Base-by-base conservation (phyloP, 1,140 invertebrate species). In the Teleopsis dalmanni region DNA sequence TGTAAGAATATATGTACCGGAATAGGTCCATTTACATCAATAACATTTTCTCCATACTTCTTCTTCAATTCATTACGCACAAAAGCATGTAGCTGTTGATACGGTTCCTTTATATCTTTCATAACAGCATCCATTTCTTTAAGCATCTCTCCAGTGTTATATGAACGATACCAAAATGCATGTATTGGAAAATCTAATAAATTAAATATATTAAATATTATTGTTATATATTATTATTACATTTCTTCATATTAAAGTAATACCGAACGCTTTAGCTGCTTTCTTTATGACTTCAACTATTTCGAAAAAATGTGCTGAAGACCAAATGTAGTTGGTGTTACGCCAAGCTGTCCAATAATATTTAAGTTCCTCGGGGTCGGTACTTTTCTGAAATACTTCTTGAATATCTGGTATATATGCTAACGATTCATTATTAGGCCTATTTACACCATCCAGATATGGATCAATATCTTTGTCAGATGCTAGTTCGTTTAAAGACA, bases 81-180 rank as follows among this genome's bases (percentile, higher is more conserved):
- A 57, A 93, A 95, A 0, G 88, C 85, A 57, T 96, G 93, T 0
- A 96, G 61, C 66, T 95, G 81, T 43, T 86, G 64, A 62, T 95
- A 95, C 1, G 95, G 68, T 0, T 91, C 91, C 50, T 79, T 81
- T 6, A 95, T 62, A 58, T 92, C 59, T 9, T 67, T 57, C 76
- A 76, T 78, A 4, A 76, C 62, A 43, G 71, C 71, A 2, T 72
- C 72, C 55, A 79, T 66, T 50, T 78, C 75, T 34, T 70, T 56
- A n/a, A 78, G 72, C 53, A 78, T 76, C 53, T 78, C 72, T 7
- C 73, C 54, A 21, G 75, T 75, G 42, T 75, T 72, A 43, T 79
- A 77, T 41, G 75, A 75, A 4, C 70, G 73, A 50, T 62, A 68
- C 60, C 59, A 68, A 1, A 61, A 44, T 14, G 58, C 52, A 16